Conservation (phyloP, 2,797 vertebrate species). For the Galaxias olidus region DNA sequence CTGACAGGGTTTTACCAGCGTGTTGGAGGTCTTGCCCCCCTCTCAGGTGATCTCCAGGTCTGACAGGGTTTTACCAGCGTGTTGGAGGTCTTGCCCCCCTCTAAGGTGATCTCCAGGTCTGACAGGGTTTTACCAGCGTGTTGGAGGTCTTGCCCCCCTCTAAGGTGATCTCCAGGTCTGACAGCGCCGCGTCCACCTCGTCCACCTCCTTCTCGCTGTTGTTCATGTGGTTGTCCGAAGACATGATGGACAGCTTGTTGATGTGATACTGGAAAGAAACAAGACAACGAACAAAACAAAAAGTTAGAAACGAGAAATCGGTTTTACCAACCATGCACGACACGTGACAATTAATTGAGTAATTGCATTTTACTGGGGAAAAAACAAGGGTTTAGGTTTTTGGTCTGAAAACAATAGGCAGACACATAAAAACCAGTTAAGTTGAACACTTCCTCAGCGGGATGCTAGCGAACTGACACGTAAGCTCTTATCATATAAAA, state of each 20-base stretch:
- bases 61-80: too few relatives aligned
- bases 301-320: too few relatives aligned
- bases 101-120: background rate
- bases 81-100: background rate
- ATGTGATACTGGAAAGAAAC: constrained; percentile 88
- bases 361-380: too few relatives aligned
- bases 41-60: constrained; percentile 88
- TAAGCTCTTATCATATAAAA: constrained; percentile 37
- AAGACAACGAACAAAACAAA: background rate
- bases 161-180: constrained; percentile 96
- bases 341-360: background rate
- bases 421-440: too few relatives aligned
- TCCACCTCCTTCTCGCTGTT: constrained; percentile 99
- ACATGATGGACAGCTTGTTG: constrained; percentile 99
- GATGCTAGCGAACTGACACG: constrained; percentile 24
- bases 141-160: constrained; percentile 97
- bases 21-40: constrained; percentile 84
- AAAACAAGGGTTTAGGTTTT: too few relatives aligned
- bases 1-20: constrained; percentile 66
- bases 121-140: constrained; percentile 79
- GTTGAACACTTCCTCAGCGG: background rate
- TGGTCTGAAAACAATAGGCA: too few relatives aligned
- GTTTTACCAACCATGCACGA: too few relatives aligned
- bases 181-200: constrained; percentile 96
- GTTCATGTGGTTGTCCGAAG: constrained; percentile 97